Base-by-base conservation (phyloP, 2,113 vertebrate species). In the Neopipo cinnamomea region DNA sequence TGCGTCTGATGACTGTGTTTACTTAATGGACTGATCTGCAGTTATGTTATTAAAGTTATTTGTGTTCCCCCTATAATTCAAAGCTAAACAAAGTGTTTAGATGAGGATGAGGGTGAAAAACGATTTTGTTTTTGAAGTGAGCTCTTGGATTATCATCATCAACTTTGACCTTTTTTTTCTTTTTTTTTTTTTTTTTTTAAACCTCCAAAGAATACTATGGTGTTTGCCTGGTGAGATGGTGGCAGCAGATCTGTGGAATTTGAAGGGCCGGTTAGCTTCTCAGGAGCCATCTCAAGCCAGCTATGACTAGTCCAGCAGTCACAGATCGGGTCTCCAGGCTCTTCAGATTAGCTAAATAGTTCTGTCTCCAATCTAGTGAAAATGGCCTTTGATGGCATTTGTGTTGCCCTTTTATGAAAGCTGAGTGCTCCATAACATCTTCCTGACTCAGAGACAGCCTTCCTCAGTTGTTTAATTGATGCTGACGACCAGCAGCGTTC, bases 151-250 rank as follows among this genome's bases (percentile, higher is more conserved):
- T 67, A 23, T 30, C 27, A 6, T 91, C 47, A 83, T 59, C 91
- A 80, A 23, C 8, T 30, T 27, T 55, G 67, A 63, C 25, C 10
- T 68, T 21, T 19, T 30, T 23, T 18, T 16, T 42, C 25, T 10
- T 68, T 21, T 19, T 30, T 23, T 18, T 16, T 42, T 42, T 14
- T n/a, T 8, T 28, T n/a, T 70, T n/a, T 11, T 25, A n/a, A 62
- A 11, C 3, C 5, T 11, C 3, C 0, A 3, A 37, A 50, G 30
- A 50, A 25, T 6, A 10, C 16, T 14, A 0, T 23, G 30, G 3
- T 35, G 49, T 80, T 86, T 77, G 17, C 37, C 23, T 53, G 37
- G 7, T 52, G 50, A 76, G 49, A 33, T 83, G 33, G 7, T 47
- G 49, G 12, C 33, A 66, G 58, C 33, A 59, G 47, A 33, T 24